phyloP scores from a whole-genome alignment of 2,888 invertebrate species.

The Synergus japonicus region DNA sequence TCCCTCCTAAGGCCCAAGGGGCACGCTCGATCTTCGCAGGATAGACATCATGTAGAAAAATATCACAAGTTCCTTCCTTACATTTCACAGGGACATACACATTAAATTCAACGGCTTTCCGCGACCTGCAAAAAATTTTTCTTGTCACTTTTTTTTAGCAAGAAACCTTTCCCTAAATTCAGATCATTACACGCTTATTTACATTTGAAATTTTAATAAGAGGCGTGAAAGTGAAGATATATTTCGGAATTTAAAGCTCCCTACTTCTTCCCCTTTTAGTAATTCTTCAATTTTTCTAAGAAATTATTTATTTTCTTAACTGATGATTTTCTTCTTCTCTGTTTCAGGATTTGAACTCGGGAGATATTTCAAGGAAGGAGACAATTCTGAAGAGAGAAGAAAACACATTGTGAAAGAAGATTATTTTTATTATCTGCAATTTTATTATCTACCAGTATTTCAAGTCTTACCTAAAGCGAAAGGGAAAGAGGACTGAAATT shows the following conservation, averaged over 20 bases:
- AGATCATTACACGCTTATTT: constrained; percentile 20
- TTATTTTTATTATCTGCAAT: background rate
- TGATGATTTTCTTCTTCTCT: background rate
- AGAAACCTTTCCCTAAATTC: background rate
- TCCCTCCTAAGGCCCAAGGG: constrained; percentile 48
- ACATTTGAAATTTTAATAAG: background rate
- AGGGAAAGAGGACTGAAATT: background rate
- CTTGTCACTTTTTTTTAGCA: constrained; percentile 18
- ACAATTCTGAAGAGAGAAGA: background rate
- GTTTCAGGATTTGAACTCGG: background rate
- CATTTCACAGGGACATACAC: constrained; percentile 11
- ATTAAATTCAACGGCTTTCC: constrained; percentile 40
- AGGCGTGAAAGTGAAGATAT: background rate
- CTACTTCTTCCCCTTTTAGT: too few species aligned
- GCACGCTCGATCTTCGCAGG: constrained; percentile 44
- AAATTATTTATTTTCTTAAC: background rate
- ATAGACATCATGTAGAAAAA: constrained; percentile 11
- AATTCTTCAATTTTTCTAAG: too few species aligned
- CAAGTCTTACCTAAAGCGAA: constrained; percentile 5
- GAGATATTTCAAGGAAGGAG: background rate
- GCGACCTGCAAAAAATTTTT: constrained; percentile 22
- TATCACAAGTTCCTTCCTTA: constrained; percentile 10
- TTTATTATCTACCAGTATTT: constrained; percentile 21
- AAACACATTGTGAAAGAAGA: background rate
- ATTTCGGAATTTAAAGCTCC: background rate